A percentile compares a stretch with the other conserved stretches of the same genome.
These are phyloP conservation scores for Castor canadensis DNA, from an alignment of 2,113 vertebrate species.

Conservation along the genomic window DNA sequence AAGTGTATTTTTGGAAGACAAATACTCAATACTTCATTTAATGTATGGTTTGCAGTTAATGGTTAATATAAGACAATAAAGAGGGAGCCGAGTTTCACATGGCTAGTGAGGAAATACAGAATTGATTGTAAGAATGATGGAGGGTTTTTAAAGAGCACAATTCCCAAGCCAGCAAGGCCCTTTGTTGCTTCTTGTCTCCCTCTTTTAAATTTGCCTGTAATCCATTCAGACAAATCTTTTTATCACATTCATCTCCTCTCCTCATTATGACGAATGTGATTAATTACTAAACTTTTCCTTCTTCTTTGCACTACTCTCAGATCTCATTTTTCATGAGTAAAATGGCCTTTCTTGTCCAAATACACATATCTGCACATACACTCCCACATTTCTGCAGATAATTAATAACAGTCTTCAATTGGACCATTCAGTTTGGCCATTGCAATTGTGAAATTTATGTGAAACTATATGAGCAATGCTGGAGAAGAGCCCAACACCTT, in stretches of 20 bases:
- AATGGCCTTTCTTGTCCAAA: constrained; percentile 66
- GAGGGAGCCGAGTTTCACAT: constrained; percentile 20
- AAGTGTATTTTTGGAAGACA: constrained; percentile 79
- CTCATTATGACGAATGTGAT: constrained; percentile 78
- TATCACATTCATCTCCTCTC: constrained; percentile 79
- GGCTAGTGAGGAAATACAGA: constrained; percentile 77
- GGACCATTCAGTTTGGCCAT: fast-evolving
- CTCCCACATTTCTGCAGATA: neutral
- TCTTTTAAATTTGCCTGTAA: constrained; percentile 78
- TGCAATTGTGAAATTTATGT: neutral
- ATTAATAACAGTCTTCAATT: neutral
- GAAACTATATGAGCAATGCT: neutral
- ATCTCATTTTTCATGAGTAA: constrained; percentile 77
- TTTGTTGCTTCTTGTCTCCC: constrained; percentile 43
- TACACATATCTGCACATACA: neutral
- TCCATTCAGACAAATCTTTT: constrained; percentile 82
- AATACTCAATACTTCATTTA: constrained; percentile 80
- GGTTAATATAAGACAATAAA: constrained; percentile 77
- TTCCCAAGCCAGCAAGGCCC: constrained; percentile 77
- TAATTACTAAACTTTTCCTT: constrained; percentile 79
- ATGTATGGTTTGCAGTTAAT: constrained; percentile 72
- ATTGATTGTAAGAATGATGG: constrained; percentile 81
- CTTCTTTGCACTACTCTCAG: constrained; percentile 47
- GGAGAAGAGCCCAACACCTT: neutral
- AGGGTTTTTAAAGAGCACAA: constrained; percentile 77